These are phyloP conservation scores for Oxytorus armatus DNA, from an alignment of 2,888 invertebrate species.

Conservation along the genomic window DNA sequence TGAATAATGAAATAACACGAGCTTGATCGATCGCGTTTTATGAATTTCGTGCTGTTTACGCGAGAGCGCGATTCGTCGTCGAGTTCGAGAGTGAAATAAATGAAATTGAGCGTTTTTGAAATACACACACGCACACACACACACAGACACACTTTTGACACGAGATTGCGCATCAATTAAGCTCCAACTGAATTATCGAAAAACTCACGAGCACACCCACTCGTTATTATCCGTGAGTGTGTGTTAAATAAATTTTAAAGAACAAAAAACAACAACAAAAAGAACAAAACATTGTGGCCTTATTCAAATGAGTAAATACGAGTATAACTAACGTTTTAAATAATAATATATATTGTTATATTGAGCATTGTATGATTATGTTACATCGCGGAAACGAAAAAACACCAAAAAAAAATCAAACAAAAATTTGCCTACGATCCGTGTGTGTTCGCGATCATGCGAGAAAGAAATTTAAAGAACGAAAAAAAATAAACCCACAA, in stretches of 20 bases:
- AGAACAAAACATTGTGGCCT: constrained; percentile 77
- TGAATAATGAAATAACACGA: constrained; percentile 9
- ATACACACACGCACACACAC: constrained; percentile 50
- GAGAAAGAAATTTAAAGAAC: constrained; percentile 52
- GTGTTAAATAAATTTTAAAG: constrained; percentile 37
- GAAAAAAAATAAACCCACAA: constrained; percentile 10
- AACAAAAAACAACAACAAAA: constrained; percentile 56
- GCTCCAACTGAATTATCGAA: constrained; percentile 35
- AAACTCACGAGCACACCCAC: constrained; percentile 49
- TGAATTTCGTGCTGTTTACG: constrained; percentile 57
- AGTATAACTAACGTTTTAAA: constrained; percentile 73
- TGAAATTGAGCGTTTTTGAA: constrained; percentile 30
- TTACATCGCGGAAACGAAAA: constrained; percentile 41
- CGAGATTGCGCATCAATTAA: constrained; percentile 28
- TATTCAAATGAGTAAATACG: constrained; percentile 77
- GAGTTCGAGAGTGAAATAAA: constrained; percentile 26
- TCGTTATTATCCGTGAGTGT: constrained; percentile 36
- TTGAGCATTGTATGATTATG: constrained; percentile 63
- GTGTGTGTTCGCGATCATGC: constrained; percentile 43
- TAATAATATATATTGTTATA: constrained; percentile 66
- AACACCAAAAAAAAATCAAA: constrained; percentile 45
- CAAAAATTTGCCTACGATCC: constrained; percentile 57
- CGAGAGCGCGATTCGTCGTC: constrained; percentile 51
- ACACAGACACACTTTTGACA: constrained; percentile 36
- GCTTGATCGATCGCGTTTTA: constrained; percentile 56